Percentiles rank a stretch among this genome's conserved stretches.
Evolutionary conservation across 2,113 vertebrate species (phyloP).

Genomic region (Leuciscus idus): DNA sequence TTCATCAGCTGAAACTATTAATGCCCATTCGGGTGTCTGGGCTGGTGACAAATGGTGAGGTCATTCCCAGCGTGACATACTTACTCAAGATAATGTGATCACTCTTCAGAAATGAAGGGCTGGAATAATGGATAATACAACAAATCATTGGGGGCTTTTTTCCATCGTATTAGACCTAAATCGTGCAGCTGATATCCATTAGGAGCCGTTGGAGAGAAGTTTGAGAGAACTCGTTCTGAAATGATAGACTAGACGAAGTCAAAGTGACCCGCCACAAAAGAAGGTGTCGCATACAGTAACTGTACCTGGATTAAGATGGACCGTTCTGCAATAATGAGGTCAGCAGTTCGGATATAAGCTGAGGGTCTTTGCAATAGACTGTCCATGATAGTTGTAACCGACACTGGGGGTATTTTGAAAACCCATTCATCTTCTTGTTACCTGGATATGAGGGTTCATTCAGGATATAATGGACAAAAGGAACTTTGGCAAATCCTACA

Average conservation of each 20-base stretch:
- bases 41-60: constrained; percentile 38
- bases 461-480: constrained; percentile 10
- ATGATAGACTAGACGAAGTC: neutral
- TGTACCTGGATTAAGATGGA: constrained; percentile 19
- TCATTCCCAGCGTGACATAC: constrained; percentile 36
- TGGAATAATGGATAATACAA: constrained; percentile 31
- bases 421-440: constrained; percentile 41
- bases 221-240: constrained; percentile 12
- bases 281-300: neutral
- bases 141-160: constrained; percentile 4
- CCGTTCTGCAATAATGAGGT: constrained; percentile 20
- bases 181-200: constrained; percentile 22
- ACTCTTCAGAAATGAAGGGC: constrained; percentile 33
- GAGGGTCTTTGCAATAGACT: constrained; percentile 20
- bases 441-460: constrained; percentile 23
- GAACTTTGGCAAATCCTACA: neutral
- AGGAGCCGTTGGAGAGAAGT: neutral
- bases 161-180: constrained; percentile 21
- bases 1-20: constrained; percentile 43
- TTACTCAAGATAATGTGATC: constrained; percentile 55
- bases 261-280: constrained; percentile 6
- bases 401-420: constrained; percentile 21
- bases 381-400: constrained; percentile 7
- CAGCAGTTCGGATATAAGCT: constrained; percentile 5
- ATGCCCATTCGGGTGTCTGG: constrained; percentile 32